Percentiles rank a stretch among this genome's conserved stretches.
Evolutionary conservation across 2,797 vertebrate genomes (phyloP).

Genomic region (Lacerta agilis): DNA sequence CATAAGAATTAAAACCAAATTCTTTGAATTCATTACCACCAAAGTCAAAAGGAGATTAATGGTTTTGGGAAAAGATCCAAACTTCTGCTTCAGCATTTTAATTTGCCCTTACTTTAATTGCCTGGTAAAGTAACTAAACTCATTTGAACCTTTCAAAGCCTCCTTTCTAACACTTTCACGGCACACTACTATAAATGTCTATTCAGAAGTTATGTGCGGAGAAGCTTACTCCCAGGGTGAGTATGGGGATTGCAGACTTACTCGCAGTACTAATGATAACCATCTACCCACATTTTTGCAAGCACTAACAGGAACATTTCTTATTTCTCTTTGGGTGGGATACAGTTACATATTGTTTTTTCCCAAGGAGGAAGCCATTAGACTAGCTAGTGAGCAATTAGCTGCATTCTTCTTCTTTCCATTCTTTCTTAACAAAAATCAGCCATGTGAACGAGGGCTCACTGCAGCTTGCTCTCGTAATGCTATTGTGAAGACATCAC

Average conservation of each 20-base stretch:
- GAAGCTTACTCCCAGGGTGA: too few relatives aligned
- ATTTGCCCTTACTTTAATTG: background rate
- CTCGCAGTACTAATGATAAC: background rate
- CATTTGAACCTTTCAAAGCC: background rate
- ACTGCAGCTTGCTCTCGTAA: background rate
- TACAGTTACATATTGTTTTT: background rate
- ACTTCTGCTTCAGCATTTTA: conserved; percentile 4
- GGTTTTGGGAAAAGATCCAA: background rate
- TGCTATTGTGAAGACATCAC: background rate
- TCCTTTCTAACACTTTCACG: background rate
- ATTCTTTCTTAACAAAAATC: background rate
- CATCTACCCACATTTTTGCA: background rate
- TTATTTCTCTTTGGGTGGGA: background rate
- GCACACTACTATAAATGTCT: background rate
- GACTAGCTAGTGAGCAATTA: background rate
- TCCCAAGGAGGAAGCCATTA: background rate
- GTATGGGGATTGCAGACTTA: too few relatives aligned
- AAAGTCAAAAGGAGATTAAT: background rate
- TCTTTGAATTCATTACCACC: background rate
- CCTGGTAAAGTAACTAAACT: background rate
- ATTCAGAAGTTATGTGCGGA: background rate
- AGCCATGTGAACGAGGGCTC: background rate
- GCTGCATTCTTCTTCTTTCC: background rate
- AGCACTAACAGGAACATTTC: background rate
- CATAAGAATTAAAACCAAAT: background rate